These are phyloP conservation scores for Galbula dea DNA, from an alignment of 2,113 vertebrate species.

Conservation along the genomic window DNA sequence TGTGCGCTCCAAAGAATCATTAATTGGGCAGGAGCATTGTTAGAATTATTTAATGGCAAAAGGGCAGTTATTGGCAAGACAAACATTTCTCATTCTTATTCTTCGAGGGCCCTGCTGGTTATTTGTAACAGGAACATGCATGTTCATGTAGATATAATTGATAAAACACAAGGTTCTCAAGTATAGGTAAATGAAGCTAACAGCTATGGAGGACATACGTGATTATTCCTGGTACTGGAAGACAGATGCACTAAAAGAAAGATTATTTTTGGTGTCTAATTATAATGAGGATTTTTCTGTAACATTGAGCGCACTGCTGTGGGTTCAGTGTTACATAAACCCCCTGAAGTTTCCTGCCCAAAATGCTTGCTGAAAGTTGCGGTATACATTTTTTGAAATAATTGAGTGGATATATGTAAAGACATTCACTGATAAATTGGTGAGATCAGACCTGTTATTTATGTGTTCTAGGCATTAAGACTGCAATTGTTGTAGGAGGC, in stretches of 20 bases:
- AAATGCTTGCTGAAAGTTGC: neutral
- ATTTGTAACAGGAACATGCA: neutral
- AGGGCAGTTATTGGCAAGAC: neutral
- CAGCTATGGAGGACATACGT: neutral
- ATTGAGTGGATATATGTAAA: neutral
- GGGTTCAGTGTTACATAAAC: neutral
- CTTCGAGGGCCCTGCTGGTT: neutral
- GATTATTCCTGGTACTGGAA: neutral
- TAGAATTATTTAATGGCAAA: neutral
- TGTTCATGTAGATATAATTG: neutral
- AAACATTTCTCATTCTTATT: neutral
- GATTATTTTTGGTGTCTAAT: neutral
- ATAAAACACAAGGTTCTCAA: neutral
- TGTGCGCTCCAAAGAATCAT: neutral
- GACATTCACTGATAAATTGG: neutral
- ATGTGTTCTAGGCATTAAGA: slow-evolving; percentile 81
- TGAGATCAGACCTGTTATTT: neutral
- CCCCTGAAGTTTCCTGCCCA: neutral
- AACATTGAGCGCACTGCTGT: neutral
- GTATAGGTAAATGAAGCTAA: neutral
- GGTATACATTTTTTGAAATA: neutral
- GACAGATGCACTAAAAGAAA: neutral
- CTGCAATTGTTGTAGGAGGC: slow-evolving; percentile 90
- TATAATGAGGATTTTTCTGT: neutral
- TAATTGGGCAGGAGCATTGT: neutral